phyloP scores from a whole-genome alignment of 2,797 vertebrate genomes.

The Pristis pectinata region DNA sequence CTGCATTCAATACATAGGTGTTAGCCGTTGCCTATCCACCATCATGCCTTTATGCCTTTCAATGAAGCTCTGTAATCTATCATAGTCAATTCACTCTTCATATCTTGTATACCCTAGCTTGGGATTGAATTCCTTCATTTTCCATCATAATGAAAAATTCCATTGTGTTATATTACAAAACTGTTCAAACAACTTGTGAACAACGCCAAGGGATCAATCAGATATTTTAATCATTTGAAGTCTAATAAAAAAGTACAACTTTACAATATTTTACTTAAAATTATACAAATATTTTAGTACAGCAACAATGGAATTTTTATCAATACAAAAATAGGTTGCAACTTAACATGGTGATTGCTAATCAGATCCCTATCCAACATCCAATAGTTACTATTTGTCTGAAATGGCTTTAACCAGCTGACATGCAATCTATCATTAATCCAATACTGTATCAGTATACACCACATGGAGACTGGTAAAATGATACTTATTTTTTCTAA shows the following conservation, averaged over 20 bases:
- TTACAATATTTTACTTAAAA: not conserved
- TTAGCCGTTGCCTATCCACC: no score
- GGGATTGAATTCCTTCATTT: no score
- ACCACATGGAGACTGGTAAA: not conserved
- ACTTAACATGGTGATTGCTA: not conserved
- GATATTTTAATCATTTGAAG: not conserved
- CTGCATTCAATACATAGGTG: no score
- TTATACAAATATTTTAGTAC: not conserved
- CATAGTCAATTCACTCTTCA: no score
- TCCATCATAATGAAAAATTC: no score
- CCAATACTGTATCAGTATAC: not conserved
- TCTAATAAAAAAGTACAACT: not conserved
- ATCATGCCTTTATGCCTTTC: no score
- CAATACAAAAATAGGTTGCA: not conserved
- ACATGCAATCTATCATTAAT: constrained; percentile 12
- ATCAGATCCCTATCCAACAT: not conserved
- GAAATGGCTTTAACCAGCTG: not conserved
- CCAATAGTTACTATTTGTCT: not conserved
- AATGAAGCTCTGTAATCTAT: no score
- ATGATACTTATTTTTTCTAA: not conserved
- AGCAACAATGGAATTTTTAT: not conserved
- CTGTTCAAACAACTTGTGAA: not conserved
- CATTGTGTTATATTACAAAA: not conserved
- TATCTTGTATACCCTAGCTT: no score
- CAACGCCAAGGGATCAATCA: not conserved